Evolutionary conservation across 2,888 invertebrate genomes (phyloP), one percentile per base, ranked within the genome.

Genomic region (Philereme transversata): DNA sequence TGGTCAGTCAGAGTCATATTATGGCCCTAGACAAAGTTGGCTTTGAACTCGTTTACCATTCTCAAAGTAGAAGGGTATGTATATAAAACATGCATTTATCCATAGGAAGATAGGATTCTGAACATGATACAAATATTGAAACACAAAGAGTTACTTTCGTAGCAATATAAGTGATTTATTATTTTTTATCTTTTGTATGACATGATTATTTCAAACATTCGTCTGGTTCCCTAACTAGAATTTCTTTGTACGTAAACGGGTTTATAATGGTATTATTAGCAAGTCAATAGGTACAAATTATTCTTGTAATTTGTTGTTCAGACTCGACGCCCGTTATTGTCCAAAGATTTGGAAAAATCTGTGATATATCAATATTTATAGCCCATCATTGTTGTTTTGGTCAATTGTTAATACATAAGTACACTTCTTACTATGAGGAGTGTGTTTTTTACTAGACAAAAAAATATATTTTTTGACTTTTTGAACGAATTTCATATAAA

Each of bases 381-480:
- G 86, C 87, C 90, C 90, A 86, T 90, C 90, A 85, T 90, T 92
- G 87, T 87, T 90, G 87, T 87, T 90, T 91, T 92, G 84, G 93
- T 93, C 92, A 93, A 93, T 93, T 93, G 90, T 91, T 90, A 87
- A 86, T 87, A 81, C 88, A 87, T 88, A 89, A 86, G 82, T 81
- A 80, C 88, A 86, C 87, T 86, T 84, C 84, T 84, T 74, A 73
- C 71, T 77, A 62, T 75, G 74, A 71, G 86, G 83, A 83, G 82
- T 80, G 84, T 89, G 89, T 85, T 84, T 85, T 84, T 81, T 82
- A 67, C 82, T 87, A 89, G 86, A 91, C 90, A 87, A 91, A 88
- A 89, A 68, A 60, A 88, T 92, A 93, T 93, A 93, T 92, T 92
- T 93, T 93, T 93, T 92, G 92, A 93, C 90, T 87, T 89, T 88